Evolutionary conservation across 2,113 vertebrate species (phyloP).

Genomic region (Leucopsar rothschildi): DNA sequence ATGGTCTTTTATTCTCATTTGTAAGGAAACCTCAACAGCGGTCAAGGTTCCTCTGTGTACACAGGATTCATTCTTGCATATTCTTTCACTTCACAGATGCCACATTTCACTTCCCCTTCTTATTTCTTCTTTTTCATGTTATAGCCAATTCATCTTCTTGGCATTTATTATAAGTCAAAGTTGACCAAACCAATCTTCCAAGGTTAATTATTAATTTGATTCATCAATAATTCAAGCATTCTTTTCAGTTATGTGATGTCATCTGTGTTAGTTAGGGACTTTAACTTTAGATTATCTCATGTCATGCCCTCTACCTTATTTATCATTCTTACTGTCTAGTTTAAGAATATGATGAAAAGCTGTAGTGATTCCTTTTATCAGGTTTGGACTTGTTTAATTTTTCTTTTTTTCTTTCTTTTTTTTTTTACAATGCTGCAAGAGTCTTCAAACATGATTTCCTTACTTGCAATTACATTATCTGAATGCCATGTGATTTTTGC

Average conservation of each 20-base stretch:
- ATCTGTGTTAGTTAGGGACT: constrained; percentile 30
- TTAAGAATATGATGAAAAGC: constrained; percentile 19
- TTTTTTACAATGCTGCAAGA: neutral
- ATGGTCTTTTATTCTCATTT: neutral
- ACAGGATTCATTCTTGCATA: neutral
- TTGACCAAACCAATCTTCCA: constrained; percentile 48
- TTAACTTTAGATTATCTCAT: constrained; percentile 23
- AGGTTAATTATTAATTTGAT: constrained; percentile 58
- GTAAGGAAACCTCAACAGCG: neutral
- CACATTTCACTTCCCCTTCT: neutral
- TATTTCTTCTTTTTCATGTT: neutral
- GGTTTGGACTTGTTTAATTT: neutral
- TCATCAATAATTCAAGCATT: constrained; percentile 42
- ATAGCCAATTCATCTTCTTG: constrained; percentile 16
- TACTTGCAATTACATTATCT: neutral
- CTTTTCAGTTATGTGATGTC: constrained; percentile 37
- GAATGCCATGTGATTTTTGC: neutral
- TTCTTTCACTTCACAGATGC: neutral
- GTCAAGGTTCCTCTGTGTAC: neutral
- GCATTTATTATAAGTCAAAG: constrained; percentile 54
- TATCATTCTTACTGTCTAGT: constrained; percentile 24
- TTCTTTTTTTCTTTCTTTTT: neutral
- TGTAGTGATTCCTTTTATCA: neutral
- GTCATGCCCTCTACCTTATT: constrained; percentile 9
- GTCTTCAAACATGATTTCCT: neutral